Evolutionary conservation across 2,797 vertebrate genomes (phyloP).

Genomic region (Mallotus villosus): DNA sequence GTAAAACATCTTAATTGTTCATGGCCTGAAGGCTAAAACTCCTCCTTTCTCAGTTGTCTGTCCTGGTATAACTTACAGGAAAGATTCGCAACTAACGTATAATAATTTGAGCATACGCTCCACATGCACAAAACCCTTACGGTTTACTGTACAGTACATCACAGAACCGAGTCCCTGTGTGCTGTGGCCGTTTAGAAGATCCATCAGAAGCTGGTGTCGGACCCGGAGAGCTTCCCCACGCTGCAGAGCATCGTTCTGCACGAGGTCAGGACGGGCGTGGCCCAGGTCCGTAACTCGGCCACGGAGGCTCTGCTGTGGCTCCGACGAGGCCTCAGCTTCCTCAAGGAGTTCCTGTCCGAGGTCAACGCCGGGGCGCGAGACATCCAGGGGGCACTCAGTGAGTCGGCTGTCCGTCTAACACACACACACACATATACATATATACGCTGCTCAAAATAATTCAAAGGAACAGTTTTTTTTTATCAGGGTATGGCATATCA

Average conservation of each 20-base stretch:
- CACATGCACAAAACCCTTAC: too few species aligned
- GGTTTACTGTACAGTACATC: too few species aligned
- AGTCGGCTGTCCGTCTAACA: conserved; percentile 56
- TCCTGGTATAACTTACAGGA: background rate
- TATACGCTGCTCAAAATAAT: too few species aligned
- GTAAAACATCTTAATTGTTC: background rate
- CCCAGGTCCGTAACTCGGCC: conserved; percentile 91
- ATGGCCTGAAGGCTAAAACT: background rate
- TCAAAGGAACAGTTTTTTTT: too few species aligned
- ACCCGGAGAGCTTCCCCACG: conserved; percentile 84
- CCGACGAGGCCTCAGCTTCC: conserved; percentile 92
- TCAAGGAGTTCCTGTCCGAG: conserved; percentile 92
- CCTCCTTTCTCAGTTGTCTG: background rate
- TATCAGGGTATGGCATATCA: too few species aligned
- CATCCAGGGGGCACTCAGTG: conserved; percentile 93
- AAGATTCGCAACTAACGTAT: too few species aligned
- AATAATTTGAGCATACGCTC: too few species aligned
- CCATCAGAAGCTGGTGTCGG: conserved; percentile 93
- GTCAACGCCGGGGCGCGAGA: conserved; percentile 87
- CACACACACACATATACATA: background rate
- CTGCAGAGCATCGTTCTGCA: conserved; percentile 95
- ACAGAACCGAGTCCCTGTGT: background rate
- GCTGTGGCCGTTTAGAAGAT: conserved; percentile 80
- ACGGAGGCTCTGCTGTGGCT: conserved; percentile 97
- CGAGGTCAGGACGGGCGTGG: conserved; percentile 80